phyloP scores from a whole-genome alignment of 2,797 vertebrate species.

The Holocentrus rufus region DNA sequence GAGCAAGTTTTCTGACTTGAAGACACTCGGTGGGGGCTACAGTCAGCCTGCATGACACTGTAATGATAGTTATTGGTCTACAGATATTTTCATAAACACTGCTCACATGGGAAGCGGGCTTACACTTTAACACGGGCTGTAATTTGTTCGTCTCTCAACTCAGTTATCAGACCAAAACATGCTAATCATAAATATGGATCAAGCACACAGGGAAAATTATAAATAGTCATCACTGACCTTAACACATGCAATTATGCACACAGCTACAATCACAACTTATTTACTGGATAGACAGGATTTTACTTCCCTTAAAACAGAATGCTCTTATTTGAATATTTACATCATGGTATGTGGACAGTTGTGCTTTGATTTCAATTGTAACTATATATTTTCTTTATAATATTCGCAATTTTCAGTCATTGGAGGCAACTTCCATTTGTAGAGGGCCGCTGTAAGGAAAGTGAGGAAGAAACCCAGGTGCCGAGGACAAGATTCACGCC shows the following conservation, averaged over 20 bases:
- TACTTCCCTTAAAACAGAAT: too few species aligned
- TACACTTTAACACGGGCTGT: not conserved
- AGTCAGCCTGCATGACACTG: conserved; percentile 2
- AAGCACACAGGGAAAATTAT: too few species aligned
- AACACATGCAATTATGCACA: too few species aligned
- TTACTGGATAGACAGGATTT: too few species aligned
- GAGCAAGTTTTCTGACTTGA: conserved; percentile 3
- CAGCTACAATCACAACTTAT: too few species aligned
- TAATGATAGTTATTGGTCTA: not conserved
- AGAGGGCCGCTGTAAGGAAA: not conserved
- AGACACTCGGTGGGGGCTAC: not conserved
- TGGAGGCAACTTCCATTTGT: not conserved
- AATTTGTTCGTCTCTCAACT: not conserved
- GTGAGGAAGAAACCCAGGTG: not conserved
- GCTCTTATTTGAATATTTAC: too few species aligned
- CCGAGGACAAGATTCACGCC: not conserved
- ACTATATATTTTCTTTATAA: too few species aligned
- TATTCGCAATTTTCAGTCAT: too few species aligned
- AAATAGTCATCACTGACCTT: too few species aligned
- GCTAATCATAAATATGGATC: too few species aligned
- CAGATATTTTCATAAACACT: not conserved
- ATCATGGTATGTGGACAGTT: too few species aligned
- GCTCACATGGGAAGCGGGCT: not conserved
- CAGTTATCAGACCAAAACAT: not conserved
- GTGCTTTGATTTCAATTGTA: not conserved